Evolutionary conservation across 1,140 invertebrate species (phyloP).

Genomic region (Bombus balteatus): DNA sequence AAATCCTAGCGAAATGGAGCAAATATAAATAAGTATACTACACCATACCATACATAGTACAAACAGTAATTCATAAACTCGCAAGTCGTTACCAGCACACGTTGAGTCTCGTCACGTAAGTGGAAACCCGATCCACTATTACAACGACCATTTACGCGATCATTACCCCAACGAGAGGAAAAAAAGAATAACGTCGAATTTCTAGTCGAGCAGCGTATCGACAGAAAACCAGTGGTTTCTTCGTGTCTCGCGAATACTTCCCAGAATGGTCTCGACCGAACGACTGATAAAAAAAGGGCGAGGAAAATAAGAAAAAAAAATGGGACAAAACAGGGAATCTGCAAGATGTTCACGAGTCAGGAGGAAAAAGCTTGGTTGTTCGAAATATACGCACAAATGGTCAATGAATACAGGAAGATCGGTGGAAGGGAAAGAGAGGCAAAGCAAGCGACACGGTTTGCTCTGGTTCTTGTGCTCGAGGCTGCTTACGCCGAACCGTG

Average conservation of each 20-base stretch:
- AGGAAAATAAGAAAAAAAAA: neutral
- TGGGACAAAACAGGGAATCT: neutral
- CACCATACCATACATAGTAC: neutral
- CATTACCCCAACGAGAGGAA: neutral
- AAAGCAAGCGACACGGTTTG: constrained; percentile 4
- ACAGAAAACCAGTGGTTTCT: neutral
- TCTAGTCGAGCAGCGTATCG: neutral
- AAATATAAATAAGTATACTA: neutral
- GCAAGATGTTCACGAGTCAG: neutral
- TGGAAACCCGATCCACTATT: neutral
- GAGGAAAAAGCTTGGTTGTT: neutral
- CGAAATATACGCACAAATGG: constrained; percentile 16
- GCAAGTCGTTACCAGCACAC: neutral
- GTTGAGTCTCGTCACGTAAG: neutral
- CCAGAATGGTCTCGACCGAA: neutral
- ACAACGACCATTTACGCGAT: neutral
- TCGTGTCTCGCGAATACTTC: neutral
- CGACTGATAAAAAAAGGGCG: neutral
- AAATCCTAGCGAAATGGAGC: neutral
- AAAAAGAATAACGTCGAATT: neutral
- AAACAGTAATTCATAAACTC: neutral
- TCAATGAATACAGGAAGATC: constrained; percentile 17
- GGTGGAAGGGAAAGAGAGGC: neutral
- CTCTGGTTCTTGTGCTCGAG: constrained; percentile 22
- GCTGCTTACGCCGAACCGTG: constrained; percentile 14